phyloP scores from a whole-genome alignment of 2,113 vertebrate genomes.

The Catharus minimus region DNA sequence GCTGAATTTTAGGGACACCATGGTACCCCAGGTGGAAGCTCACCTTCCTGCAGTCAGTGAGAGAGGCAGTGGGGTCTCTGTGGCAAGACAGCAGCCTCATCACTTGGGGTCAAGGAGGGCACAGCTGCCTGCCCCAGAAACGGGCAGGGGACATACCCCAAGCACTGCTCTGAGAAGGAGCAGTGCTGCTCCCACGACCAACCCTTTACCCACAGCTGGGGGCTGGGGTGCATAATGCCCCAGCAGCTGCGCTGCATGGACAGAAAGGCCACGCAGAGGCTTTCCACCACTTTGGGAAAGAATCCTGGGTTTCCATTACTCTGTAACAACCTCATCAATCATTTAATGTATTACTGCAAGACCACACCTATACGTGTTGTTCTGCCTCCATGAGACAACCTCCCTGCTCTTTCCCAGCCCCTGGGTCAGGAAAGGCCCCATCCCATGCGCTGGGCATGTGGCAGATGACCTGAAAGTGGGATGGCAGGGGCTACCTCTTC shows the following conservation, averaged over 20 bases:
- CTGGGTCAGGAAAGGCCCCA: neutral
- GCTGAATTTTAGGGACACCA: fast-evolving
- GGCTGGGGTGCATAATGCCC: fast-evolving
- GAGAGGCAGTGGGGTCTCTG: neutral
- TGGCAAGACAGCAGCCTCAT: neutral
- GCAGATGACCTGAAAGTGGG: neutral
- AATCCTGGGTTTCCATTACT: neutral
- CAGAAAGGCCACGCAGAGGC: neutral
- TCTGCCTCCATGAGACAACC: neutral
- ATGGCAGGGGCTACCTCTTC: neutral
- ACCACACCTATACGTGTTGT: neutral
- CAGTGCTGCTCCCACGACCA: neutral
- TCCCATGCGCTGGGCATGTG: neutral
- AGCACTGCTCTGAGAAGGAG: neutral
- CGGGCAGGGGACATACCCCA: fast-evolving
- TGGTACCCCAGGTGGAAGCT: neutral
- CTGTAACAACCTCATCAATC: neutral
- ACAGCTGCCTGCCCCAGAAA: neutral
- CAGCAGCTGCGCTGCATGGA: neutral
- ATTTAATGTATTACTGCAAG: neutral
- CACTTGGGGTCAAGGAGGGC: fast-evolving
- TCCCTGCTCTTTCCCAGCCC: neutral
- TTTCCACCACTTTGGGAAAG: neutral
- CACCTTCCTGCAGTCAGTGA: neutral
- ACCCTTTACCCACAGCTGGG: neutral